Conservation (phyloP, 1,140 invertebrate genomes). For the Drosophila orosa region DNA sequence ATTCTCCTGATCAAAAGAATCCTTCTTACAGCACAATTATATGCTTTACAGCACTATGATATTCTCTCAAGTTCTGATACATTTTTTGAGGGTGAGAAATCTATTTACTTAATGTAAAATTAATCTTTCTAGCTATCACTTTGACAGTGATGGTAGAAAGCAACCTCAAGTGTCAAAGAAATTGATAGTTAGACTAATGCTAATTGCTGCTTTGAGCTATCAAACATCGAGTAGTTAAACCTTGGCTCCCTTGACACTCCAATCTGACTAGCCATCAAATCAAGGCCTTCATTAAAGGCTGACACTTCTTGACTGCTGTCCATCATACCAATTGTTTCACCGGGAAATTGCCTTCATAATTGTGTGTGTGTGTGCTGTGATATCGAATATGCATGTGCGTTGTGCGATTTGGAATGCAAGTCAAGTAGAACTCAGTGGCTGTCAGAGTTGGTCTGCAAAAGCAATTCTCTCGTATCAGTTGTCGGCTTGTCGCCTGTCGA, state of each 20-base stretch:
- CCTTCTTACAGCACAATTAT: too few relatives aligned
- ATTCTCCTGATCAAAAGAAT: too few relatives aligned
- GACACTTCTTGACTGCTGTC: constrained; percentile 10
- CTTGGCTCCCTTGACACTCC: not conserved
- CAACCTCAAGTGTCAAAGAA: not conserved
- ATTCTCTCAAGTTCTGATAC: not conserved
- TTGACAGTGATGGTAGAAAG: not conserved
- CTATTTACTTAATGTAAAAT: not conserved
- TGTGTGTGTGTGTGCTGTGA: constrained; percentile 11
- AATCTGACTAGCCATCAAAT: constrained; percentile 4
- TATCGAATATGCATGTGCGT: constrained; percentile 18
- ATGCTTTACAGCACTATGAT: too few relatives aligned
- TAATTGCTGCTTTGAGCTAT: not conserved
- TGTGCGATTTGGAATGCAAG: constrained; percentile 21
- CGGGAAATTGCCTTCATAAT: not conserved
- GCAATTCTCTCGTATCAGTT: constrained; percentile 43
- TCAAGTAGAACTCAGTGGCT: constrained; percentile 33
- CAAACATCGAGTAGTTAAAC: not conserved
- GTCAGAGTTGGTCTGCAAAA: constrained; percentile 39
- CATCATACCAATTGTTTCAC: constrained; percentile 17
- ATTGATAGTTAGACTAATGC: not conserved
- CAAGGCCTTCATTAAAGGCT: constrained; percentile 10
- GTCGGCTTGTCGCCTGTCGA: constrained; percentile 29
- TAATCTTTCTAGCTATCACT: not conserved
- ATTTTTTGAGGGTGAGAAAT: not conserved